Percentiles rank a stretch among this genome's conserved stretches.
phyloP scores from a whole-genome alignment of 2,888 invertebrate species.

The Idaea dimidiata region DNA sequence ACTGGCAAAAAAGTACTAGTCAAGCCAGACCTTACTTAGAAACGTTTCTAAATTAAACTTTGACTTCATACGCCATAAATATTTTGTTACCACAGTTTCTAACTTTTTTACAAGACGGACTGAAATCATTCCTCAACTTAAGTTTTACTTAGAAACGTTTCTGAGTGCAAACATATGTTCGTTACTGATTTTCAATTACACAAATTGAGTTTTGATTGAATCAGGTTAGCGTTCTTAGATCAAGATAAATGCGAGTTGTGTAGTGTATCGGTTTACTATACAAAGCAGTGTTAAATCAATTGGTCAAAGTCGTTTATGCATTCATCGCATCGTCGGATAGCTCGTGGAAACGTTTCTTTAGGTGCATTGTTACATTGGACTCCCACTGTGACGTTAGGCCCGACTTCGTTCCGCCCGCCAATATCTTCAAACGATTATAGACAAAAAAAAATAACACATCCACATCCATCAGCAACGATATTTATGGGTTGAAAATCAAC shows the following conservation, averaged over 20 bases:
- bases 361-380: conserved; percentile 58
- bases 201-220: neutral
- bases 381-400: conserved; percentile 61
- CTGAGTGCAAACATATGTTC: neutral
- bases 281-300: conserved; percentile 73
- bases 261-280: conserved; percentile 41
- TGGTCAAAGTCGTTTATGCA: conserved; percentile 71
- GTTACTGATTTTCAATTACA: neutral
- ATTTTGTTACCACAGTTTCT: no score
- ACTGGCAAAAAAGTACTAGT: no score
- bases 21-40: no score
- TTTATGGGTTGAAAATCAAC: conserved; percentile 13
- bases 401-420: conserved; percentile 52
- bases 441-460: conserved; percentile 23
- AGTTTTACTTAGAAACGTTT: neutral
- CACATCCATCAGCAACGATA: conserved; percentile 6
- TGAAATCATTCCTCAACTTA: no score
- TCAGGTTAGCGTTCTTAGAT: conserved; percentile 8
- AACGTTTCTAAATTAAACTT: no score
- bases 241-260: conserved; percentile 43
- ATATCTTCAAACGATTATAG: conserved; percentile 43
- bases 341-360: conserved; percentile 55
- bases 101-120: no score
- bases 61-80: no score
- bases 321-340: conserved; percentile 47